Conservation (phyloP, 2,797 vertebrate species). For the Emys orbicularis region DNA sequence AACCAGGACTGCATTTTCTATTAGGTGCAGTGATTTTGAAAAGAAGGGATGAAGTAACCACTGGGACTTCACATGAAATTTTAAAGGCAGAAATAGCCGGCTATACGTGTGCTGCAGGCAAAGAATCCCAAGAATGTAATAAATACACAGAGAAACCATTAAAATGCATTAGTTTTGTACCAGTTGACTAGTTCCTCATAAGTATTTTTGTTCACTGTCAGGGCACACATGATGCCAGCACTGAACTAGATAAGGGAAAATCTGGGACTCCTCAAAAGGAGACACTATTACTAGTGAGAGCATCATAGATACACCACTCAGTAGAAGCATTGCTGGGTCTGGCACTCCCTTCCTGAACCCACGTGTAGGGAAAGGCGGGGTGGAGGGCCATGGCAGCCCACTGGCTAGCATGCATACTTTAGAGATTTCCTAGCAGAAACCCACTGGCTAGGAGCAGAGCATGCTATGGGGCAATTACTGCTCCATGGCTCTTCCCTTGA, state of each 20-base stretch:
- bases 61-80: background rate
- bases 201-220: background rate
- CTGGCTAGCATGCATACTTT: background rate
- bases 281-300: background rate
- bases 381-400: background rate
- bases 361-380: background rate
- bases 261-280: background rate
- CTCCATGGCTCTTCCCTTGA: background rate
- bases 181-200: background rate
- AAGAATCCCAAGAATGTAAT: background rate
- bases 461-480: background rate
- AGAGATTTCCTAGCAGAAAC: background rate
- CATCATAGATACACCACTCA: background rate
- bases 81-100: background rate
- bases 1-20: background rate
- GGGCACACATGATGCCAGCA: background rate
- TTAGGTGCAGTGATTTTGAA: background rate
- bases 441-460: background rate
- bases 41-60: background rate
- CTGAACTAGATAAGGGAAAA: background rate
- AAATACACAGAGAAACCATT: background rate
- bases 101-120: background rate
- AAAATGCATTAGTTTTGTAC: background rate
- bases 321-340: background rate
- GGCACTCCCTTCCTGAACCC: background rate